Evolutionary conservation across 2,888 invertebrate genomes (phyloP).

Genomic region (Leucophenga montana): DNA sequence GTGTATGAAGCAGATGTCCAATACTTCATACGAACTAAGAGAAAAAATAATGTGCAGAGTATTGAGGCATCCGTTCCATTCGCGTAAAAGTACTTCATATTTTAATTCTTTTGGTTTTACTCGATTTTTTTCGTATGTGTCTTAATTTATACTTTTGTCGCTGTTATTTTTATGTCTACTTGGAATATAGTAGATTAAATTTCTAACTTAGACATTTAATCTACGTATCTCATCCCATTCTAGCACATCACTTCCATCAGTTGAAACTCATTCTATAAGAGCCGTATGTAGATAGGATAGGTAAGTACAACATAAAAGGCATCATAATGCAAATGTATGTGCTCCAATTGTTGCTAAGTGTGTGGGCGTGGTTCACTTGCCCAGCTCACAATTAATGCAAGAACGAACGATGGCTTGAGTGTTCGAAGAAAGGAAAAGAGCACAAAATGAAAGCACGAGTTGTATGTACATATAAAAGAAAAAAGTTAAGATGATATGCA

Average conservation of each 20-base stretch:
- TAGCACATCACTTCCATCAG: neutral
- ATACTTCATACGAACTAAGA: no score
- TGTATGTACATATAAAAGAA: neutral
- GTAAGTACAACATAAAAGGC: slow-evolving; percentile 12
- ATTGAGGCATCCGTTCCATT: no score
- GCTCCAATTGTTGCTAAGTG: slow-evolving; percentile 60
- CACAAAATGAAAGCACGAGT: no score
- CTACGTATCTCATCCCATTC: neutral
- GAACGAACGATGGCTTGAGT: no score
- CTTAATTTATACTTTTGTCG: slow-evolving; percentile 65
- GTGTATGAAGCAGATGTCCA: no score
- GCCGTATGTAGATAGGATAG: no score
- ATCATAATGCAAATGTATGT: slow-evolving; percentile 40
- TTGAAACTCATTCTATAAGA: slow-evolving; percentile 36
- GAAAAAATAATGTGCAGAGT: no score
- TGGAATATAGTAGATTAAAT: neutral
- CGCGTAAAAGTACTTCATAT: no score
- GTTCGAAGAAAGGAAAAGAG: no score
- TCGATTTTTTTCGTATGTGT: slow-evolving; percentile 41
- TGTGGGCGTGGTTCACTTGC: slow-evolving; percentile 29
- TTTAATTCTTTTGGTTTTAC: slow-evolving; percentile 22
- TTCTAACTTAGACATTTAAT: slow-evolving; percentile 1
- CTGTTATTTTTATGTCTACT: slow-evolving; percentile 33
- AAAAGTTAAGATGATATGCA: neutral
- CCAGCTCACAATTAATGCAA: no score